Percentiles rank a stretch among this genome's conserved stretches.
Evolutionary conservation across 2,888 invertebrate genomes (phyloP).

Genomic region (Leptinotarsa rubiginosa): DNA sequence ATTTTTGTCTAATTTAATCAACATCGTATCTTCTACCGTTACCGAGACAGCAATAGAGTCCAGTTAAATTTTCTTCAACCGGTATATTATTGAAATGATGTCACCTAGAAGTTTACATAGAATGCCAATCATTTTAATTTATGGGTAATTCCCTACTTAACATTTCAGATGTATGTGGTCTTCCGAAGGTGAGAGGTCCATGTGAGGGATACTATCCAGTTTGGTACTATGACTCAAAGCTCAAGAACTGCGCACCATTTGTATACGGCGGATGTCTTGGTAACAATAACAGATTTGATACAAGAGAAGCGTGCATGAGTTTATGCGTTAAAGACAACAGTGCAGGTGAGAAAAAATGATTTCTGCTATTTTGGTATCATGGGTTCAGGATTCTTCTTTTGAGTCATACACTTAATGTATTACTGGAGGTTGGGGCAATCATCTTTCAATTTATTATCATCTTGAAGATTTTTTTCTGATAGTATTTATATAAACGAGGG

Average conservation of each 20-base stretch:
- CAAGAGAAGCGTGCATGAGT: constrained; percentile 79
- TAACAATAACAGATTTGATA: constrained; percentile 88
- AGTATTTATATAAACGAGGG: too few species aligned
- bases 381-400: not conserved
- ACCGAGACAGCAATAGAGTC: too few species aligned
- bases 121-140: too few species aligned
- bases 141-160: not conserved
- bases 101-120: too few species aligned
- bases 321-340: constrained; percentile 76
- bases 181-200: constrained; percentile 86
- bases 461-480: too few species aligned
- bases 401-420: too few species aligned
- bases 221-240: constrained; percentile 85
- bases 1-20: too few species aligned
- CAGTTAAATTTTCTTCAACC: too few species aligned
- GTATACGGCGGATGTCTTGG: constrained; percentile 93
- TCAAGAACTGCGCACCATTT: constrained; percentile 86
- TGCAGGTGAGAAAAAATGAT: constrained; percentile 70
- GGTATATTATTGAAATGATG: too few species aligned
- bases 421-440: too few species aligned
- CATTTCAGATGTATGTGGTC: constrained; percentile 76
- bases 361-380: not conserved
- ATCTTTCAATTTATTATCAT: too few species aligned
- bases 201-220: constrained; percentile 83
- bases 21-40: too few species aligned